Conservation (phyloP, 92 coral and sea anemone species). For the Galaxea fascicularis region DNA sequence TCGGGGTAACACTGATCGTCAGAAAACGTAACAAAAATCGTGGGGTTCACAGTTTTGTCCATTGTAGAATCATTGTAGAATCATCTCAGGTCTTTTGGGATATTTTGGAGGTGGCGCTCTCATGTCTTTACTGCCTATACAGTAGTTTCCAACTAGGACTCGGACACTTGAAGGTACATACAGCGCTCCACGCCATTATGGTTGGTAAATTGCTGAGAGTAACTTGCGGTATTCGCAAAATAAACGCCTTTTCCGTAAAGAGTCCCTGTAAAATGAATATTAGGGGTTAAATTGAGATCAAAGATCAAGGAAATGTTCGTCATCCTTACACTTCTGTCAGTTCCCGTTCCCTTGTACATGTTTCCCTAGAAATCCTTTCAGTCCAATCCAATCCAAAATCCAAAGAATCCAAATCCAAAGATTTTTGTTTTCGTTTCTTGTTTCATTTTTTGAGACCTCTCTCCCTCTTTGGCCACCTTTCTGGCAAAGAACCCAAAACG, state of each 20-base stretch:
- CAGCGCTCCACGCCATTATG: background rate
- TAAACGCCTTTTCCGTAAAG: background rate
- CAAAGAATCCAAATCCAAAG: too few relatives aligned
- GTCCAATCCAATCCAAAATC: too few relatives aligned
- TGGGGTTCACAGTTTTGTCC: background rate
- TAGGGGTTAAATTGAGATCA: too few relatives aligned
- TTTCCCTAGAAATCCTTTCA: too few relatives aligned
- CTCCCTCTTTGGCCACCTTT: too few relatives aligned
- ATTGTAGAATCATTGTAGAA: background rate
- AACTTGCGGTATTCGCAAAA: background rate
- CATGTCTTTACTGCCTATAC: background rate
- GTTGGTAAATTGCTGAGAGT: background rate
- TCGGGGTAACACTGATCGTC: background rate
- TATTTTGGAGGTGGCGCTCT: background rate
- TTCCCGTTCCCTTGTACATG: background rate
- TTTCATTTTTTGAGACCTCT: too few relatives aligned
- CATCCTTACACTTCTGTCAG: too few relatives aligned
- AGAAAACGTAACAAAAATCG: background rate
- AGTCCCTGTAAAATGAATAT: background rate
- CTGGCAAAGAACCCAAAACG: too few relatives aligned
- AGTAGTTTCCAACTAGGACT: background rate
- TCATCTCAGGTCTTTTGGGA: background rate
- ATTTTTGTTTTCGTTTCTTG: too few relatives aligned
- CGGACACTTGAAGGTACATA: slow-evolving; percentile 10
- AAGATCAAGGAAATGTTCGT: too few relatives aligned